phyloP scores from a whole-genome alignment of 2,888 invertebrate genomes.

The Coelinius sp. region DNA sequence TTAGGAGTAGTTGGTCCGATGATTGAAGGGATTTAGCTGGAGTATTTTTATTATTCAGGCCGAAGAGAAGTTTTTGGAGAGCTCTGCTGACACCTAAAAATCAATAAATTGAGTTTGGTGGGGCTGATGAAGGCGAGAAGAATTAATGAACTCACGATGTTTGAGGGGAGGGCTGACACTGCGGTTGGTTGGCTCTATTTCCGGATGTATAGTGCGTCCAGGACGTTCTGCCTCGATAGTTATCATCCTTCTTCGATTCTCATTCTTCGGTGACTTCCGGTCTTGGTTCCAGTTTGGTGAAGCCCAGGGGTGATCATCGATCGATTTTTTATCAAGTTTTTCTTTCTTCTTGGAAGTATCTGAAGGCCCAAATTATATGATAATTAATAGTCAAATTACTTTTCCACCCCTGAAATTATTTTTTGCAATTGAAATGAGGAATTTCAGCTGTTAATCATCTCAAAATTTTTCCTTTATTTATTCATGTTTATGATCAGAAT shows the following conservation, averaged over 20 bases:
- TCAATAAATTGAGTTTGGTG: not conserved
- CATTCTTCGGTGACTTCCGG: conserved; percentile 36
- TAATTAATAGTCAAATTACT: not conserved
- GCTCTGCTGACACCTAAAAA: conserved; percentile 40
- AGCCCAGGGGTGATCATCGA: conserved; percentile 33
- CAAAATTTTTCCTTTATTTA: not conserved
- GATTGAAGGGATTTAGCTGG: not conserved
- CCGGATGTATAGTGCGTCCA: conserved; percentile 48
- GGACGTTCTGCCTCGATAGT: conserved; percentile 43
- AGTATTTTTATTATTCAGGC: conserved; percentile 24
- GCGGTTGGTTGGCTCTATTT: conserved; percentile 40
- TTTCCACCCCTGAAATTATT: no score
- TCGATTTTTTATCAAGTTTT: conserved; percentile 24
- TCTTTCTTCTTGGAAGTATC: not conserved
- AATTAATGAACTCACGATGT: conserved; percentile 38
- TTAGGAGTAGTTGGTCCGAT: not conserved
- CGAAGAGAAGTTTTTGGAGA: conserved; percentile 39
- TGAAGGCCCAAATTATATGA: not conserved
- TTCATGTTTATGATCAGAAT: not conserved
- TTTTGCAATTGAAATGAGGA: no score
- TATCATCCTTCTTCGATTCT: conserved; percentile 38
- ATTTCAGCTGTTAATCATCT: not conserved
- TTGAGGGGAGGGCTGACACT: conserved; percentile 29
- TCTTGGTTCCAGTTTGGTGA: conserved; percentile 30
- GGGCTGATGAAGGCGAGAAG: not conserved